These are phyloP conservation scores for Dynastes hyllus DNA, from an alignment of 2,888 invertebrate species.

Conservation along the genomic window DNA sequence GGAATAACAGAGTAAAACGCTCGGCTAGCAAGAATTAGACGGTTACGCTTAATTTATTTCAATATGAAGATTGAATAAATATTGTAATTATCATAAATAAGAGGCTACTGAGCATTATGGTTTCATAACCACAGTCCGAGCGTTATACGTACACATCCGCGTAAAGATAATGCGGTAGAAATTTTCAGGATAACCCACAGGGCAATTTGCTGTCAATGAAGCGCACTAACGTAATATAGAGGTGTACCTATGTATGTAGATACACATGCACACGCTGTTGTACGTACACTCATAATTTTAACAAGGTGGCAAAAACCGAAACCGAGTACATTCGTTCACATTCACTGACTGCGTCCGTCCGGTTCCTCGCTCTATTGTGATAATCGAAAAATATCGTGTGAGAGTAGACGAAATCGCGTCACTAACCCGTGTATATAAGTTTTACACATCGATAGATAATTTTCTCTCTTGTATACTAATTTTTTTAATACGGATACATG, in stretches of 20 bases:
- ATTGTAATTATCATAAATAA: slow-evolving; percentile 28
- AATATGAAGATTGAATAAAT: slow-evolving; percentile 22
- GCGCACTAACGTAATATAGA: slow-evolving; percentile 44
- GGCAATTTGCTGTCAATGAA: slow-evolving; percentile 45
- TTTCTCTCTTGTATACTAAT: slow-evolving; percentile 54
- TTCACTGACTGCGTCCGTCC: slow-evolving; percentile 54
- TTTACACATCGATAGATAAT: slow-evolving; percentile 58
- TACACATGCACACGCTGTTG: slow-evolving; percentile 21
- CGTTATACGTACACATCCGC: slow-evolving; percentile 29
- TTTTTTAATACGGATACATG: slow-evolving; percentile 52
- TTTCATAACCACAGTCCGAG: slow-evolving; percentile 23
- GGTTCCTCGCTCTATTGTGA: slow-evolving; percentile 44
- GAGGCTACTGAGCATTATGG: slow-evolving; percentile 37
- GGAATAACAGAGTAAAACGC: too few relatives aligned
- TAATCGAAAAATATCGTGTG: slow-evolving; percentile 49
- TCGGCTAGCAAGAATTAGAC: too few relatives aligned
- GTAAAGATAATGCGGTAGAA: slow-evolving; percentile 42
- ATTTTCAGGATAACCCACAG: slow-evolving; percentile 46
- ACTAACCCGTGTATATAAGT: slow-evolving; percentile 55
- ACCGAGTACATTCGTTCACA: slow-evolving; percentile 53
- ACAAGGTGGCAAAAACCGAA: slow-evolving; percentile 61
- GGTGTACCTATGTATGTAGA: slow-evolving; percentile 11
- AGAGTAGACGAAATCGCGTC: slow-evolving; percentile 45
- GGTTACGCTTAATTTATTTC: slow-evolving; percentile 5
- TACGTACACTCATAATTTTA: slow-evolving; percentile 62